Evolutionary conservation across 2,888 invertebrate species (phyloP), one percentile per base, ranked within the genome.

Genomic region (Falcaria lacertinaria): DNA sequence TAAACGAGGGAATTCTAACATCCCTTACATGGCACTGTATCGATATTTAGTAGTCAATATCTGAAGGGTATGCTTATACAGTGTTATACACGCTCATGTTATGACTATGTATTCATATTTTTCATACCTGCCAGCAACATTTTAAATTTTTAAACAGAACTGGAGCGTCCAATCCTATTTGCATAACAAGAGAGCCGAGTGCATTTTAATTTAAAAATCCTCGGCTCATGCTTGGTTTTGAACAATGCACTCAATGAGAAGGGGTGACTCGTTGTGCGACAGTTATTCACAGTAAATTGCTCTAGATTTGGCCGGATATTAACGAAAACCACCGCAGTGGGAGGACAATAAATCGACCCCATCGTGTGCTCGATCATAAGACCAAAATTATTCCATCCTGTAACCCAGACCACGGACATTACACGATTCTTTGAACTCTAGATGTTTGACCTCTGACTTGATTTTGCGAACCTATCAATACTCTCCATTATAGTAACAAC

Each of bases 341-440:
- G 74, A 63, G 71, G 66, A 62, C 67, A 64, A 61, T 68, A 67
- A 71, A 64, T 64, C 61, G 72, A 69, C 72, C 74, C 73, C 60
- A 62, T 66, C 66, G 57, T 66, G 59, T 63, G 63, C 54, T 59
- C 62, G 58, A 64, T 74, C 69, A 65, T 65, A 65, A 74, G 61
- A 66, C 28, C 71, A 69, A 71, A 74, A 74, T 74, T 74, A 77
- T 75, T 64, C 64, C 80, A 77, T 80, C 80, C 77, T 75, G 79
- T 66, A 64, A 63, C 58, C 57, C 54, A 56, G 56, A 57, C 56
- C 57, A 59, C 56, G 55, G 43, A 47, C 51, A 56, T 54, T 61
- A 64, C 56, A 70, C n/a, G n/a, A 76, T 76, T 76, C 73, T 69
- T 62, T 73, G 28, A 28, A 28, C 28, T 11, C 59, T 19, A 71